phyloP scores from a whole-genome alignment of 2,113 vertebrate genomes.

The Pseudorasbora parva region DNA sequence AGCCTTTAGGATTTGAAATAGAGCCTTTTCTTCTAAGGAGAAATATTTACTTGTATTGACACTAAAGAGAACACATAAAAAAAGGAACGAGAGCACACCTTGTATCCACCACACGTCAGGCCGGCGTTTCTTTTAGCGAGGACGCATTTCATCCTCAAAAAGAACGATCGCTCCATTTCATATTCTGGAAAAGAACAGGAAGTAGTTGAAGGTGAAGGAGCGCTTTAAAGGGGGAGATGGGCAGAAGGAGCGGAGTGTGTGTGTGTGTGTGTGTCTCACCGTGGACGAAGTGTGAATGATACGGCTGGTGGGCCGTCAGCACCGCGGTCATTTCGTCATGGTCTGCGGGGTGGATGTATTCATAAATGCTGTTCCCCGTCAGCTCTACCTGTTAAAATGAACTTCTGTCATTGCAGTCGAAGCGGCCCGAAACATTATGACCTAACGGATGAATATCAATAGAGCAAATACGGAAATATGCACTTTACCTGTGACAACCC shows the following conservation, averaged over 20 bases:
- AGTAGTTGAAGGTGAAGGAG: background rate
- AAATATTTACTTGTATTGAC: too few species aligned
- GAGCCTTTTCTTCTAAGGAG: too few species aligned
- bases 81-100: constrained; percentile 74
- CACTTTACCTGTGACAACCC: constrained; percentile 92
- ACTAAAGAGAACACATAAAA: background rate
- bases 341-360: constrained; percentile 96
- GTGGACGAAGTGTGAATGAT: constrained; percentile 96
- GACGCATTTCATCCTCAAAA: constrained; percentile 97
- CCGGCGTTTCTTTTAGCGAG: constrained; percentile 96
- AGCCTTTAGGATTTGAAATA: too few species aligned
- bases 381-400: constrained; percentile 90
- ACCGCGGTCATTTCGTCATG: constrained; percentile 97
- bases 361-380: constrained; percentile 97
- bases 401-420: constrained; percentile 44
- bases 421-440: background rate
- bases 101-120: constrained; percentile 96
- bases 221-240: background rate
- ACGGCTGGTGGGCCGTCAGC: constrained; percentile 94
- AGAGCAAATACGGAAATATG: background rate
- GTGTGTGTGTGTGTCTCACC: constrained; percentile 74
- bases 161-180: constrained; percentile 96
- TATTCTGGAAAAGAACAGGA: constrained; percentile 79
- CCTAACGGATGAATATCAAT: fast-evolving
- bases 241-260: background rate